Percentiles rank a stretch among this genome's conserved stretches.
Conservation (phyloP, 2,888 invertebrate species). For the Embidobia sp. region DNA sequence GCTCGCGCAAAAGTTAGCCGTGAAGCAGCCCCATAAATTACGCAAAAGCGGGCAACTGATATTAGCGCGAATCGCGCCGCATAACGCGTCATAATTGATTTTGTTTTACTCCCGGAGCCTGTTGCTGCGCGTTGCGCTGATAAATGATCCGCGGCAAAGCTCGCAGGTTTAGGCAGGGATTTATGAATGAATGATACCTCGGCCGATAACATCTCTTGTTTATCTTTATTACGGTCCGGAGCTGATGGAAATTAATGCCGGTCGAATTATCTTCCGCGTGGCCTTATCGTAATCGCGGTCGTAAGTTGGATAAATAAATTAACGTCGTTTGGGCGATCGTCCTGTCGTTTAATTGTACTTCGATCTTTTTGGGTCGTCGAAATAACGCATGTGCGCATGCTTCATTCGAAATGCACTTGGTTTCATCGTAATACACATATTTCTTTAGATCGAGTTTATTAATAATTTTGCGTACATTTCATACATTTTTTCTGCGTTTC, state of each 20-base stretch:
- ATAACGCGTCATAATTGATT: conserved; percentile 44
- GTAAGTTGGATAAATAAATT: conserved; percentile 10
- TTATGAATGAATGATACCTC: conserved; percentile 55
- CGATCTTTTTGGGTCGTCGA: too few relatives aligned
- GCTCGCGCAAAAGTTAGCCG: too few relatives aligned
- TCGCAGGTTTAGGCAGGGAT: conserved; percentile 40
- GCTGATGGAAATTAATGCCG: conserved; percentile 50
- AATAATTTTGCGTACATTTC: too few relatives aligned
- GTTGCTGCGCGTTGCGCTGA: conserved; percentile 53
- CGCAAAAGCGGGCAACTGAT: too few relatives aligned
- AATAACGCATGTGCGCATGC: too few relatives aligned
- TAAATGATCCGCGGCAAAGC: conserved; percentile 47
- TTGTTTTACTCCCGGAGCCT: conserved; percentile 47
- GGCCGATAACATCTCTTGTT: conserved; percentile 44
- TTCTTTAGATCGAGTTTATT: too few relatives aligned
- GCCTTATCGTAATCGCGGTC: conserved; percentile 17
- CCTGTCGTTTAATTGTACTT: too few relatives aligned
- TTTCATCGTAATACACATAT: too few relatives aligned
- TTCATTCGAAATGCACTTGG: too few relatives aligned
- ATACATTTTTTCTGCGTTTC: too few relatives aligned
- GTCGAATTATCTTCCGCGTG: conserved; percentile 36
- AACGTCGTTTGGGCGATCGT: too few relatives aligned
- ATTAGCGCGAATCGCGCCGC: not conserved
- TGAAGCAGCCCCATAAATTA: too few relatives aligned
- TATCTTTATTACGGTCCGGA: conserved; percentile 45